phyloP scores from a whole-genome alignment of 2,888 invertebrate species.

The Selenia dentaria region DNA sequence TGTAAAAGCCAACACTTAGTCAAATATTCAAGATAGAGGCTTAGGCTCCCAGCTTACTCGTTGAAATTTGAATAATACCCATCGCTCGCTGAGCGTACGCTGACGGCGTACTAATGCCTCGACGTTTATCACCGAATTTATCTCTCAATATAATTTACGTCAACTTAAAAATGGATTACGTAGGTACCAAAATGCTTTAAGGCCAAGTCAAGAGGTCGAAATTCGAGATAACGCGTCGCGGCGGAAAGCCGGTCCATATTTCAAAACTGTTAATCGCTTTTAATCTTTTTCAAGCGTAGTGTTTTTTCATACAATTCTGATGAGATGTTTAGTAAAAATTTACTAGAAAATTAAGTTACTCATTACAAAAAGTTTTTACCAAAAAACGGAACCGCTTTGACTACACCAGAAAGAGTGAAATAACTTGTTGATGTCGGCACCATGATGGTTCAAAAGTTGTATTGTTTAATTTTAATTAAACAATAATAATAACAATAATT shows the following conservation, averaged over 20 bases:
- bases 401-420: too few relatives aligned
- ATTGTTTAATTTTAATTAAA: too few relatives aligned
- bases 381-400: too few relatives aligned
- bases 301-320: too few relatives aligned
- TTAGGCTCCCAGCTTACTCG: constrained; percentile 56
- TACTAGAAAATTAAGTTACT: too few relatives aligned
- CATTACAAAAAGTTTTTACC: too few relatives aligned
- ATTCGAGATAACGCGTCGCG: constrained; percentile 25
- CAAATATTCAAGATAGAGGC: constrained; percentile 47
- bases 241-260: constrained; percentile 11
- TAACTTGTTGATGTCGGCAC: too few relatives aligned
- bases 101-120: constrained; percentile 53
- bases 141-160: constrained; percentile 60
- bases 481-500: too few relatives aligned
- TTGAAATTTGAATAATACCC: constrained; percentile 67
- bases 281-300: too few relatives aligned
- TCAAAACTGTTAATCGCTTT: constrained; percentile 9
- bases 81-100: constrained; percentile 37
- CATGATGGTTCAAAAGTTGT: too few relatives aligned
- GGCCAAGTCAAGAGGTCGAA: constrained; percentile 33
- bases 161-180: constrained; percentile 56
- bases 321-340: too few relatives aligned
- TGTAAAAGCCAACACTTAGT: constrained; percentile 27
- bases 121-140: constrained; percentile 60
- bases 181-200: constrained; percentile 42